A percentile compares a stretch with the other conserved stretches of the same genome.
Conservation (phyloP, 37 sponge, comb jelly and placozoan genomes). For the Bolinopsis microptera region DNA sequence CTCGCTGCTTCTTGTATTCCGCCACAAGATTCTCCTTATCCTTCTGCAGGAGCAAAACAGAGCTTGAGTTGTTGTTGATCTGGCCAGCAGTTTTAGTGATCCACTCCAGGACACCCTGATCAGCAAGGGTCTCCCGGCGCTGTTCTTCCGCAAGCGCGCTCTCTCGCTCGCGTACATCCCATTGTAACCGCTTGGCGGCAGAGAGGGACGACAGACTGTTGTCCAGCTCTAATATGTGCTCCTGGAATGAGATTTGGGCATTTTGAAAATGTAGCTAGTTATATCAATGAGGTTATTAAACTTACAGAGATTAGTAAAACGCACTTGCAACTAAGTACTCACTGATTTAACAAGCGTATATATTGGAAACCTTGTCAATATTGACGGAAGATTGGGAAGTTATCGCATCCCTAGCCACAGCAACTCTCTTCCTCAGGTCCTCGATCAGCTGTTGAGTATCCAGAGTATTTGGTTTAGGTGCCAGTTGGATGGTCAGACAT, state of each 20-base stretch:
- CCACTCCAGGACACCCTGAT: constrained; percentile 7
- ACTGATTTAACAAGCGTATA: too few relatives aligned
- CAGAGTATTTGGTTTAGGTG: not conserved
- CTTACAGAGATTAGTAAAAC: too few relatives aligned
- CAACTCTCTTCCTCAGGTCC: constrained; percentile 25
- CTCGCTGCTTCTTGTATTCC: not conserved
- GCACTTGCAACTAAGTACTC: too few relatives aligned
- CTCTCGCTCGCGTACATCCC: not conserved
- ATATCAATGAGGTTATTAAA: too few relatives aligned
- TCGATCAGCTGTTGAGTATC: not conserved
- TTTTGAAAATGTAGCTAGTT: too few relatives aligned
- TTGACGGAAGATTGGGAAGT: not conserved
- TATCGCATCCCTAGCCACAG: not conserved
- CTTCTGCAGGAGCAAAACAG: not conserved
- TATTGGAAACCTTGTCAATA: constrained; percentile 27
- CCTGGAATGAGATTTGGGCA: not conserved
- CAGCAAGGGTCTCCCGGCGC: constrained; percentile 10
- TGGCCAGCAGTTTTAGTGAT: not conserved
- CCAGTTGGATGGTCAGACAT: not conserved
- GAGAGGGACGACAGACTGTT: not conserved
- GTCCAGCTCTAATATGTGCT: constrained; percentile 15
- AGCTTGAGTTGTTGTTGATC: not conserved
- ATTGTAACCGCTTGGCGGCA: constrained; percentile 11
- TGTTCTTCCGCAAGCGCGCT: not conserved
- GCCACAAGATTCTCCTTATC: not conserved